Conservation (phyloP, 1,140 invertebrate genomes). For the Heliconius eleuchia region DNA sequence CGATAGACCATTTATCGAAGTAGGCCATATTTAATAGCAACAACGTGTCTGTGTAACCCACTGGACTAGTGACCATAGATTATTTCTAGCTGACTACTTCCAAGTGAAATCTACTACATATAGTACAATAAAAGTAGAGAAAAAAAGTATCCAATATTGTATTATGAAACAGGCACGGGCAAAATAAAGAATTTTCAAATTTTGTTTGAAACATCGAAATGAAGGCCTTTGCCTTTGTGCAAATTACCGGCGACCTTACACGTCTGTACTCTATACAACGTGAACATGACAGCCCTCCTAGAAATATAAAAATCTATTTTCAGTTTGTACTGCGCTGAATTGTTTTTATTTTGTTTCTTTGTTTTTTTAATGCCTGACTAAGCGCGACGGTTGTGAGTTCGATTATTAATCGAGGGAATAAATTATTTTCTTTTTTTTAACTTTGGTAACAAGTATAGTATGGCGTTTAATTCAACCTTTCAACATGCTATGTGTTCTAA, state of each 20-base stretch:
- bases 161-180: background rate
- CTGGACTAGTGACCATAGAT: too few relatives aligned
- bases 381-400: background rate
- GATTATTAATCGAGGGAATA: background rate
- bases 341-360: too few relatives aligned
- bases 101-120: too few relatives aligned
- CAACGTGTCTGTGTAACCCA: too few relatives aligned
- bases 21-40: too few relatives aligned
- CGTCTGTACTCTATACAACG: background rate
- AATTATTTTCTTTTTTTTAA: background rate
- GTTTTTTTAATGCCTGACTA: background rate
- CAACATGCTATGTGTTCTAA: background rate
- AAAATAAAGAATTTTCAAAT: background rate
- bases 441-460: background rate
- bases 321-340: too few relatives aligned
- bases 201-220: conserved; percentile 1
- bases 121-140: background rate
- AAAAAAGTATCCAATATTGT: background rate
- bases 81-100: too few relatives aligned
- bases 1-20: too few relatives aligned
- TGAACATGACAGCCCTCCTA: background rate
- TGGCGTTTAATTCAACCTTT: background rate
- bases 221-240: conserved; percentile 7
- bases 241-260: conserved; percentile 10
- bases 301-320: conserved; percentile 1